A percentile compares a stretch with the other conserved stretches of the same genome.
These are phyloP conservation scores for Diabrotica virgifera DNA, from an alignment of 1,140 invertebrate species.

Conservation along the genomic window DNA sequence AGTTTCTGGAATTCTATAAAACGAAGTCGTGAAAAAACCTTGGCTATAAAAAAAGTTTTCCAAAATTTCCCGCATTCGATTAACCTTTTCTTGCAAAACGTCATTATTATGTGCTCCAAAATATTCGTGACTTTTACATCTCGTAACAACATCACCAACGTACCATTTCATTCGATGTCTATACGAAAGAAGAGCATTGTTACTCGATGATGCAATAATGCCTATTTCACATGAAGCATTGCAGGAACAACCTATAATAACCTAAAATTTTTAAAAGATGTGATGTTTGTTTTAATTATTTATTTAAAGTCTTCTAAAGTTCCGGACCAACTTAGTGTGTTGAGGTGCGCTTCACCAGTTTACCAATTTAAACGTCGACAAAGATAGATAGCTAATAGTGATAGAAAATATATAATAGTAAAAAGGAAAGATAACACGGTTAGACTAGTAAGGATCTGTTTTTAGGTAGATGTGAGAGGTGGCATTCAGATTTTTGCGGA, in stretches of 20 bases:
- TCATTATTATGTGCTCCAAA: not conserved
- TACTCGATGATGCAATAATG: not conserved
- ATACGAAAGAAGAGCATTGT: not conserved
- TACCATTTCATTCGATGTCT: not conserved
- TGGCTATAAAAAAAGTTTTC: conserved; percentile 29
- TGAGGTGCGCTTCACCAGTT: no score
- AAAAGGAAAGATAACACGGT: no score
- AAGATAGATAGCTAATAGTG: no score
- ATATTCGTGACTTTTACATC: no score
- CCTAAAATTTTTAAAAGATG: not conserved
- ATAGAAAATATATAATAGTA: no score
- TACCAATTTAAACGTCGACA: no score
- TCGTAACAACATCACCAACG: not conserved
- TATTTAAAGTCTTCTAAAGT: no score
- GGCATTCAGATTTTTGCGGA: no score
- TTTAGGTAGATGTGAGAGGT: no score
- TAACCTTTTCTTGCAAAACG: not conserved
- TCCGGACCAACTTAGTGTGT: no score
- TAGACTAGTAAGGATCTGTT: no score
- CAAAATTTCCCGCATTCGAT: not conserved
- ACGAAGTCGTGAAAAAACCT: conserved; percentile 24
- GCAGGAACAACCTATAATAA: not conserved
- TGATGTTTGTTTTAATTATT: no score
- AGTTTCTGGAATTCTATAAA: conserved; percentile 27
- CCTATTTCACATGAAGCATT: not conserved